A percentile compares a stretch with the other conserved stretches of the same genome.
Conservation (phyloP, 2,113 vertebrate genomes). For the Procavia capensis region DNA sequence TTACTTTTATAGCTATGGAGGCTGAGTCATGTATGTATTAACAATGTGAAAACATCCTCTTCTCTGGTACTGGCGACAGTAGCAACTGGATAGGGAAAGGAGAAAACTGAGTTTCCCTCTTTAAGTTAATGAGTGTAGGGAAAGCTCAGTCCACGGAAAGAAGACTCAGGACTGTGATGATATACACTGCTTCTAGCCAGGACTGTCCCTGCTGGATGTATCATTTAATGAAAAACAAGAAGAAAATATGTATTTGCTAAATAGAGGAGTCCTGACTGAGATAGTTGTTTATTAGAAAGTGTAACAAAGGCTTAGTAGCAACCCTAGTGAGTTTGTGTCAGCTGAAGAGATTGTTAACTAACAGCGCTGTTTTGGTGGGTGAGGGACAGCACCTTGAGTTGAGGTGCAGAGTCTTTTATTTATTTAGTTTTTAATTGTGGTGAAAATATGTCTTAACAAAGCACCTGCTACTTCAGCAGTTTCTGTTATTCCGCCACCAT, state of each 20-base stretch:
- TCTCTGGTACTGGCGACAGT: background rate
- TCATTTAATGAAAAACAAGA: background rate
- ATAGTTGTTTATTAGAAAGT: background rate
- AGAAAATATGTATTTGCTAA: background rate
- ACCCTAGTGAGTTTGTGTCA: background rate
- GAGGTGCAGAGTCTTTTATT: too few relatives aligned
- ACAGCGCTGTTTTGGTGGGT: background rate
- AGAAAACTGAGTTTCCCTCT: background rate
- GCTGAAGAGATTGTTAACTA: background rate
- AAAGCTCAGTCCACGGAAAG: background rate
- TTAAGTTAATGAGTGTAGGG: background rate
- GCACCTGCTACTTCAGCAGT: background rate
- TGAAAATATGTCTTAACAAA: background rate
- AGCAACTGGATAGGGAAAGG: background rate
- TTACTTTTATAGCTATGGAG: constrained; percentile 46
- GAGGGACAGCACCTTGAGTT: background rate
- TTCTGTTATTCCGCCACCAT: background rate
- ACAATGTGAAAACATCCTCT: background rate
- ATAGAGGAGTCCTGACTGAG: background rate
- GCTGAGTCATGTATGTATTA: constrained; percentile 1
- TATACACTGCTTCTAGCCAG: background rate
- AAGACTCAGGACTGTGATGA: background rate
- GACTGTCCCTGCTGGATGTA: background rate
- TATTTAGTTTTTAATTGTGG: background rate
- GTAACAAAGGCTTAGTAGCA: background rate